These are phyloP conservation scores for Bucco capensis DNA, from an alignment of 2,113 vertebrate species.

Conservation along the genomic window DNA sequence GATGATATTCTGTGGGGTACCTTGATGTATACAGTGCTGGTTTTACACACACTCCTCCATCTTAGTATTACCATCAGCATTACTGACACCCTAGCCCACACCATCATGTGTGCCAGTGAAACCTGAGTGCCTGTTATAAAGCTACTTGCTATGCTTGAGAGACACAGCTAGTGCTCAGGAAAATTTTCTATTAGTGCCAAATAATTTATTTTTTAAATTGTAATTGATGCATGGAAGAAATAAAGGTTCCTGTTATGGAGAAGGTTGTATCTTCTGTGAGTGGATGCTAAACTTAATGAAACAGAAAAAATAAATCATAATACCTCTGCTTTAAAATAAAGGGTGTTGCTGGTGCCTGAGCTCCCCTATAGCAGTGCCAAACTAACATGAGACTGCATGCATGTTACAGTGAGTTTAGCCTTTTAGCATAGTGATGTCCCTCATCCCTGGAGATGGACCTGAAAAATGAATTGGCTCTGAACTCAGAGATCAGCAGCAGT, in stretches of 20 bases:
- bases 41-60: background rate
- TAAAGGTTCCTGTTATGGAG: background rate
- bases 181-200: background rate
- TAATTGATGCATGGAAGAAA: background rate
- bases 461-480: background rate
- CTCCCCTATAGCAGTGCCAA: background rate
- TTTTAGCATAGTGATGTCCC: background rate
- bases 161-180: background rate
- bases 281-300: background rate
- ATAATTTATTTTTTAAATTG: background rate
- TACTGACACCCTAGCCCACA: background rate
- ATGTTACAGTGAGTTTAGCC: background rate
- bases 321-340: background rate
- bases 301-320: background rate
- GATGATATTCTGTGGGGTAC: background rate
- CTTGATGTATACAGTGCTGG: background rate
- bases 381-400: fast-evolving
- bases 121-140: background rate
- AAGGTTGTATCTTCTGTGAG: background rate
- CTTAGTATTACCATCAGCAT: background rate
- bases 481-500: background rate
- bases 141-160: background rate
- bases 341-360: background rate
- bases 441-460: background rate
- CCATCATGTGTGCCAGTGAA: background rate